Evolutionary conservation across 1,140 invertebrate genomes (phyloP), one percentile per base, ranked within the genome.

Genomic region (Pinna nobilis): DNA sequence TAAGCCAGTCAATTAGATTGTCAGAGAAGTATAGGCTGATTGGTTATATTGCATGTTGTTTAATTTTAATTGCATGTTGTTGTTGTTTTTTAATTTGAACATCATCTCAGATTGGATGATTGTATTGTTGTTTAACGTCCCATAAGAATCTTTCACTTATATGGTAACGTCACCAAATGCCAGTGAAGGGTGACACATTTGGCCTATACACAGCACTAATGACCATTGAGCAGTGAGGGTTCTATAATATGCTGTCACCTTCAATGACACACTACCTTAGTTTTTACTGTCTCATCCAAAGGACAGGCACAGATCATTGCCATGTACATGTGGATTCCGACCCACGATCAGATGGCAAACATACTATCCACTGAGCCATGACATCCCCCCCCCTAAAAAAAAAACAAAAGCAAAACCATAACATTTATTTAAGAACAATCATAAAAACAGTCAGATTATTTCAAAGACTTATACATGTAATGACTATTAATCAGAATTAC

Each of bases 401-500:
- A n/a, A n/a, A n/a, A n/a, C n/a, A n/a, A n/a, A 28, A 7, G 4
- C 7, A 30, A 28, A 30, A 60, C 13, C 9, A 11, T 60, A 15
- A 13, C 23, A 13, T 15, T 33, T 23, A 60, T 28, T 60, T 23
- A 33, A 28, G 39, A n/a, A 11, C n/a, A 44, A 9, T 60, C 20
- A 9, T 25, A 30, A 33, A 25, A 9, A 13, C 55, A 30, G 20
- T 25, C 4, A 13, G 20, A 30, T 23, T 7, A 7, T 60, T 13
- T 13, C 20, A 30, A 5, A 33, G 6, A 20, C 32, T 57, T 49
- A 23, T 25, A 25, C 20, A 11, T 55, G 13, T 28, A 20, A 15
- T 20, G 11, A 28, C 3, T 39, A 15, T 4, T 15, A 44, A 11
- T 7, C 51, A 7, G 30, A n/a, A 20, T 63, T 74, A 86, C 84